These are phyloP conservation scores for Dromaius novaehollandiae DNA, from an alignment of 2,113 vertebrate species.

Conservation along the genomic window DNA sequence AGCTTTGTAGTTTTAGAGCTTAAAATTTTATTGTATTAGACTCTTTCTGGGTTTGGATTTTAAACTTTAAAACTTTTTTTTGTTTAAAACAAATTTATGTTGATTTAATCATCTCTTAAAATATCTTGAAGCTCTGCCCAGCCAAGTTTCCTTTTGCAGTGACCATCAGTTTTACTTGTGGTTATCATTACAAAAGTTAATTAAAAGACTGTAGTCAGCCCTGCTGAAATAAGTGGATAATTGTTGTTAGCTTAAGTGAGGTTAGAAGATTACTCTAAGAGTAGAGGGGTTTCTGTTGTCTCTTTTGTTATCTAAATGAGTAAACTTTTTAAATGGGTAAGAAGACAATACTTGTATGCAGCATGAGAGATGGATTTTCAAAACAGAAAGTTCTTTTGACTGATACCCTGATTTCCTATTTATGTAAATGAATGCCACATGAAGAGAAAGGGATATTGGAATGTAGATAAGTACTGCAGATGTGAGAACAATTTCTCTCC, in stretches of 20 bases:
- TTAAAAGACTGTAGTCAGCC: background rate
- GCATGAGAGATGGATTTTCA: background rate
- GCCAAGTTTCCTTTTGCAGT: background rate
- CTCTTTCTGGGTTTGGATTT: background rate
- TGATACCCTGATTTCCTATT: conserved; percentile 7
- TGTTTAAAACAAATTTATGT: background rate
- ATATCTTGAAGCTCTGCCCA: background rate
- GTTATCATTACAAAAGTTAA: background rate
- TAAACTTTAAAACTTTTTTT: background rate
- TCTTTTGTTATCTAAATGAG: background rate
- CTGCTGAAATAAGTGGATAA: background rate
- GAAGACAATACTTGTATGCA: background rate
- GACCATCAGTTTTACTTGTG: background rate
- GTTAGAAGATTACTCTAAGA: background rate
- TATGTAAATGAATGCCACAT: conserved; percentile 51
- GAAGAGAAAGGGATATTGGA: conserved; percentile 1
- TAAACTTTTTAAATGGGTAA: background rate
- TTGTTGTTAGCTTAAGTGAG: background rate
- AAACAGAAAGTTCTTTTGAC: background rate
- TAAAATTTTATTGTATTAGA: background rate
- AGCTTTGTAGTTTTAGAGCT: background rate
- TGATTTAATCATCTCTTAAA: background rate
- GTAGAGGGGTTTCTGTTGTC: background rate
- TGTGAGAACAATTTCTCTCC: background rate
- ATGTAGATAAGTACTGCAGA: background rate